Conservation (phyloP, 2,797 vertebrate species). For the Pogonophryne albipinna region DNA sequence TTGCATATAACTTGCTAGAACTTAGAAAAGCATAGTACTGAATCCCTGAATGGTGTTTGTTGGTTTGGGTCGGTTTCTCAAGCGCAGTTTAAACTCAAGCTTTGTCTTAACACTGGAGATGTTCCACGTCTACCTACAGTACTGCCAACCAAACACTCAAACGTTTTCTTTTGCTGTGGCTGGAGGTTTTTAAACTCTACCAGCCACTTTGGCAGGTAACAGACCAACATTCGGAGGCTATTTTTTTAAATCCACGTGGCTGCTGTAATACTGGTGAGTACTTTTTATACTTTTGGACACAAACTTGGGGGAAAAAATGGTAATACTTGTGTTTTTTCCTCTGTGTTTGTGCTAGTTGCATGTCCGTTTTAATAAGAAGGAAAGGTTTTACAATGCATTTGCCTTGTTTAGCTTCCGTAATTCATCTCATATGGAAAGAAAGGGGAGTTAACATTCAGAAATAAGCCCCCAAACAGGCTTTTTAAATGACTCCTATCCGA, state of each 20-base stretch:
- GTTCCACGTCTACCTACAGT: slow-evolving; percentile 11
- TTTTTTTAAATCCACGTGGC: slow-evolving; percentile 35
- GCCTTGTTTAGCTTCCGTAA: neutral
- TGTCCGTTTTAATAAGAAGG: neutral
- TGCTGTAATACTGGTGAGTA: slow-evolving; percentile 36
- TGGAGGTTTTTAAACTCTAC: too few relatives aligned
- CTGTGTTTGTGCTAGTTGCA: neutral
- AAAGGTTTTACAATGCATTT: neutral
- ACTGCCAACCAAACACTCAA: neutral
- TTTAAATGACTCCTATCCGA: neutral
- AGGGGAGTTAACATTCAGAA: neutral
- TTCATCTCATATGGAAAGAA: neutral
- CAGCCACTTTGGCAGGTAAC: slow-evolving; percentile 57
- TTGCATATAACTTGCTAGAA: slow-evolving; percentile 87
- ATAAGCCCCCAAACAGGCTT: neutral
- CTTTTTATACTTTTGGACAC: slow-evolving; percentile 29
- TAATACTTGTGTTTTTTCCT: slow-evolving; percentile 46
- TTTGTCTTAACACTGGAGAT: slow-evolving; percentile 3
- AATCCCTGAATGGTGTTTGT: slow-evolving; percentile 87
- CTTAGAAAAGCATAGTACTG: slow-evolving; percentile 88
- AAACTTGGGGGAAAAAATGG: neutral
- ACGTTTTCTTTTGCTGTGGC: too few relatives aligned
- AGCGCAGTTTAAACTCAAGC: slow-evolving; percentile 54
- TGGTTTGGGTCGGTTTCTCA: slow-evolving; percentile 68
- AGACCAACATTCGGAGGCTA: slow-evolving; percentile 32